Percentiles rank a stretch among this genome's conserved stretches.
Conservation (phyloP, 2,113 vertebrate species). For the Noctilio leporinus region DNA sequence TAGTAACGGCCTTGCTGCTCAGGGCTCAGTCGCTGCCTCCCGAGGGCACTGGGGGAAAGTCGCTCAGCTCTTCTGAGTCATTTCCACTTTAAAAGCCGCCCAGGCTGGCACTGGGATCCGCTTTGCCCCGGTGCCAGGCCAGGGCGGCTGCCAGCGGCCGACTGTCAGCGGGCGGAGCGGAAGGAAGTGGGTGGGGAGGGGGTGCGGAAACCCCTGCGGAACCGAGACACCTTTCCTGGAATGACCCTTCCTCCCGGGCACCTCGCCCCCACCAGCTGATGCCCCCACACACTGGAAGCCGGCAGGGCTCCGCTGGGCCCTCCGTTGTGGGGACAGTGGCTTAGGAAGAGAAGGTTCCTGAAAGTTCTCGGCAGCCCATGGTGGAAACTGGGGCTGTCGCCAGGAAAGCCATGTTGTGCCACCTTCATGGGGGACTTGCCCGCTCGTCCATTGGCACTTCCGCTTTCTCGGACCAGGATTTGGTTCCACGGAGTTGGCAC, state of each 20-base stretch:
- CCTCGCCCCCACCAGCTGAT: background rate
- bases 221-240: background rate
- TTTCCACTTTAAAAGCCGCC: background rate
- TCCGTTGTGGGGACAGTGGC: background rate
- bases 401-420: background rate
- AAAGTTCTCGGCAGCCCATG: rapidly evolving
- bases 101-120: background rate
- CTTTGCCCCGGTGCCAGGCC: background rate
- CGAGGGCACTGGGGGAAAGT: background rate
- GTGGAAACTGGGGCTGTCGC: too few relatives aligned
- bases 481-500: background rate
- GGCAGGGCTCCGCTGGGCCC: rapidly evolving
- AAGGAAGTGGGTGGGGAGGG: background rate
- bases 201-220: rapidly evolving
- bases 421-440: background rate
- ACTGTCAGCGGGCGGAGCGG: background rate
- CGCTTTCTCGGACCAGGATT: background rate
- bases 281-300: background rate
- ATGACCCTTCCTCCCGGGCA: too few relatives aligned
- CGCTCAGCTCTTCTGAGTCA: background rate
- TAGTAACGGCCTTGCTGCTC: background rate
- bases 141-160: background rate
- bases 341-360: background rate
- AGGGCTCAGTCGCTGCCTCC: background rate
- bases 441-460: background rate